These are phyloP conservation scores for Eurypyga helias DNA, from an alignment of 2,113 vertebrate genomes.

Conservation along the genomic window DNA sequence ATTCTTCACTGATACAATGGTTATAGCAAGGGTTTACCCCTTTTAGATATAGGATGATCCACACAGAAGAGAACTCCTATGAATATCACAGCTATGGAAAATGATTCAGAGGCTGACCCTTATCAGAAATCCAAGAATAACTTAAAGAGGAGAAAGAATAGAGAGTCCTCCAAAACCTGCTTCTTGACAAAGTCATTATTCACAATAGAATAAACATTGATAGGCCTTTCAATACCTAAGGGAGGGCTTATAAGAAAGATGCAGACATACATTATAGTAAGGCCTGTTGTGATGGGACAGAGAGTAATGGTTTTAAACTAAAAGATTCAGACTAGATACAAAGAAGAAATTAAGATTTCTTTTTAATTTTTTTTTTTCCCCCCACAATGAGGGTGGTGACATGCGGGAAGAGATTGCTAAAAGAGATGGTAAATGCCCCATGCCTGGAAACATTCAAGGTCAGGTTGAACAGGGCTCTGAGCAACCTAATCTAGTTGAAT, in stretches of 20 bases:
- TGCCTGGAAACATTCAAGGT: not conserved
- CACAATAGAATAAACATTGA: not conserved
- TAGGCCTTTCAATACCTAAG: no score
- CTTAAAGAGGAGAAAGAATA: not conserved
- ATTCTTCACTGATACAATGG: not conserved
- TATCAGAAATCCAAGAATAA: not conserved
- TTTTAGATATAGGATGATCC: not conserved
- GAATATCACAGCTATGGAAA: not conserved
- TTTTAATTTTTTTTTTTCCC: no score
- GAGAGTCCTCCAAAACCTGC: not conserved
- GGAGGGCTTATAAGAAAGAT: no score
- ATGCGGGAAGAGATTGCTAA: not conserved
- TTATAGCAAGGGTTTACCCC: not conserved
- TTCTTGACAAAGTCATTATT: not conserved
- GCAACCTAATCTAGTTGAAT: not conserved
- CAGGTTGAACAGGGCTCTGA: not conserved
- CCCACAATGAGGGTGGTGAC: not conserved
- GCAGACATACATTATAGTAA: no score
- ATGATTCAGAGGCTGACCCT: not conserved
- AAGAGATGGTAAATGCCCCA: not conserved
- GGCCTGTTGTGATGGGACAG: not conserved
- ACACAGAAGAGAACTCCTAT: not conserved
- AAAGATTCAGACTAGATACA: not conserved
- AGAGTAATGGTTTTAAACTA: not conserved
- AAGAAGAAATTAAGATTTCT: not conserved